Conservation (phyloP, 2,113 vertebrate species). For the Columba livia region DNA sequence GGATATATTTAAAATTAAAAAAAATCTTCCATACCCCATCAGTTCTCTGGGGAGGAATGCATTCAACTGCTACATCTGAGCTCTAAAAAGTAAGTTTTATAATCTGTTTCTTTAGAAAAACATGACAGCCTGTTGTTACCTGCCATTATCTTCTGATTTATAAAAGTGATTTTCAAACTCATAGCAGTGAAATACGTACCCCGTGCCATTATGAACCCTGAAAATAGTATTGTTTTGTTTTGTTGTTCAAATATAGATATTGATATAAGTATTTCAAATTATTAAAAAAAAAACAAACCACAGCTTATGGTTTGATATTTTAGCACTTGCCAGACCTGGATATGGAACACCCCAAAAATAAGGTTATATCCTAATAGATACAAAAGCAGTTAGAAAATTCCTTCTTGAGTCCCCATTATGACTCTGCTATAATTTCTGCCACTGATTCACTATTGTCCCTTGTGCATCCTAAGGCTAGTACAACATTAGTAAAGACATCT, state of each 20-base stretch:
- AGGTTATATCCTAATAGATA: neutral
- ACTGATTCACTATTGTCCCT: neutral
- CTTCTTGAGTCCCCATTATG: neutral
- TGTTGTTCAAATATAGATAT: neutral
- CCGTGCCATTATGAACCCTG: neutral
- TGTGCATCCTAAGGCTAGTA: neutral
- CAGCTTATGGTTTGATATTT: neutral
- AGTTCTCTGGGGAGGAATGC: neutral
- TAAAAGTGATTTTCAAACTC: neutral
- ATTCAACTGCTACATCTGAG: neutral
- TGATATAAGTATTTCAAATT: neutral
- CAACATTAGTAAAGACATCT: neutral
- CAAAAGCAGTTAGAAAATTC: neutral
- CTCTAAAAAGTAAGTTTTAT: neutral
- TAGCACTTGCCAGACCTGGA: neutral
- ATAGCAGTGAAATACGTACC: neutral
- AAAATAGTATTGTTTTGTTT: neutral
- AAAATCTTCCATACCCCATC: neutral
- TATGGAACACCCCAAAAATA: neutral
- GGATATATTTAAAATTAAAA: neutral
- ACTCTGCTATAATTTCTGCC: neutral
- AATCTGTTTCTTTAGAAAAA: neutral
- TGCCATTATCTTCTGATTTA: neutral
- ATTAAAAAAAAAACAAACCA: neutral
- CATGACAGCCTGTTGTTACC: neutral